phyloP scores from a whole-genome alignment of 2,888 invertebrate genomes.

The Macaria liturata region DNA sequence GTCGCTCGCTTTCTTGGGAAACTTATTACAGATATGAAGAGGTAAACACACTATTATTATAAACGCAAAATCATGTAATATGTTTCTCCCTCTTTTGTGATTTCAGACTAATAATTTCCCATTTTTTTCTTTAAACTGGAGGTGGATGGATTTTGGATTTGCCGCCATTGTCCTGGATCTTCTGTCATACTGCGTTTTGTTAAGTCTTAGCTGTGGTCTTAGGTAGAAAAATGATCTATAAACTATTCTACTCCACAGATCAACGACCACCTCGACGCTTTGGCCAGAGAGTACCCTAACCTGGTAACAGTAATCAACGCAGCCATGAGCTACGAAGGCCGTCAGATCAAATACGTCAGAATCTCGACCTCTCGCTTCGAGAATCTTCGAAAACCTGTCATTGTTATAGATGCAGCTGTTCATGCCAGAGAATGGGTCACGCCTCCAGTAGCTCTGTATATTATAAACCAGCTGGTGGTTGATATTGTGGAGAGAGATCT shows the following conservation, averaged over 20 bases:
- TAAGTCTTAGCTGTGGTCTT: too few relatives aligned
- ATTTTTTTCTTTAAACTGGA: too few relatives aligned
- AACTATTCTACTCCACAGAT: conserved; percentile 33
- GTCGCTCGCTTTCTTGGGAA: conserved; percentile 63
- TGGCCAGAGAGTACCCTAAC: conserved; percentile 69
- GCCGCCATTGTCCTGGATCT: too few relatives aligned
- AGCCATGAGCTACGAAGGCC: conserved; percentile 82
- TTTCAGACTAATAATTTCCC: too few relatives aligned
- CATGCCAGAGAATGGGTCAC: conserved; percentile 89
- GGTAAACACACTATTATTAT: conserved; percentile 29
- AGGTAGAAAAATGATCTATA: too few relatives aligned
- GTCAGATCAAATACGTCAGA: conserved; percentile 81
- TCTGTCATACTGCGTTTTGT: too few relatives aligned
- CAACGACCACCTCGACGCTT: conserved; percentile 63
- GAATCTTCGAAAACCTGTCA: conserved; percentile 74
- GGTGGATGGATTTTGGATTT: too few relatives aligned
- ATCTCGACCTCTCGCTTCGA: conserved; percentile 80
- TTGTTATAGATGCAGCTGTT: conserved; percentile 85
- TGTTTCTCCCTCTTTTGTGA: too few relatives aligned
- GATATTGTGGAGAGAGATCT: conserved; percentile 80
- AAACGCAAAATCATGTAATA: too few relatives aligned
- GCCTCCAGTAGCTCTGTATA: conserved; percentile 84
- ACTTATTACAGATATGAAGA: conserved; percentile 62
- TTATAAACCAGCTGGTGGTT: conserved; percentile 85
- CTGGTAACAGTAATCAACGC: conserved; percentile 74